A percentile compares a stretch with the other conserved stretches of the same genome.
Conservation (phyloP, 2,113 vertebrate species). For the Recurvirostra avosetta region DNA sequence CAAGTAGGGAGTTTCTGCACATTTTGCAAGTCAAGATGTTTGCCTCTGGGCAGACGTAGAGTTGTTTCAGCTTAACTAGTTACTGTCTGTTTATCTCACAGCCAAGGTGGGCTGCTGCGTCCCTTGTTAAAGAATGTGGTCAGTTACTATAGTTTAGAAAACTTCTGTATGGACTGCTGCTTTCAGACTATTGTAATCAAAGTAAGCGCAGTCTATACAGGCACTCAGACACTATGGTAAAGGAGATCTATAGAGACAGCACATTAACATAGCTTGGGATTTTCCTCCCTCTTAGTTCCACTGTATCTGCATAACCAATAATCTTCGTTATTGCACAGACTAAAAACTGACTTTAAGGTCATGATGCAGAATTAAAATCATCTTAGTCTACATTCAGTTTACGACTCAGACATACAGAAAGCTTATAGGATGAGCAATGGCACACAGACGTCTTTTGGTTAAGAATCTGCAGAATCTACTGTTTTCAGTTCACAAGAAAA, state of each 20-base stretch:
- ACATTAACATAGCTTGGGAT: neutral
- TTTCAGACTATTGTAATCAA: neutral
- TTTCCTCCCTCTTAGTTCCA: neutral
- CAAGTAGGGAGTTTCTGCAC: neutral
- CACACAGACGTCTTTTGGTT: neutral
- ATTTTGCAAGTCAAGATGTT: neutral
- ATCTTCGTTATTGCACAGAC: neutral
- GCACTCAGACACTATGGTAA: neutral
- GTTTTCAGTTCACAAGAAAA: rapidly evolving
- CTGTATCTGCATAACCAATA: neutral
- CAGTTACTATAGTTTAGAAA: neutral
- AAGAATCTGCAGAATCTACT: neutral
- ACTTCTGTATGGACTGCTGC: neutral
- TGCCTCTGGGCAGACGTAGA: rapidly evolving
- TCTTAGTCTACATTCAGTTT: neutral
- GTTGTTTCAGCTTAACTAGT: neutral
- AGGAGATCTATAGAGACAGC: neutral
- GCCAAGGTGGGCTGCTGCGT: rapidly evolving
- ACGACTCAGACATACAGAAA: neutral
- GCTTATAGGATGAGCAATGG: neutral
- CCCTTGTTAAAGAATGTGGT: neutral
- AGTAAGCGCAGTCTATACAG: rapidly evolving
- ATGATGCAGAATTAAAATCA: neutral
- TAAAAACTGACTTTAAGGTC: neutral
- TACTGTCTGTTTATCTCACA: neutral